Conservation (phyloP, 2,888 invertebrate genomes). For the Argyra leucocephala region DNA sequence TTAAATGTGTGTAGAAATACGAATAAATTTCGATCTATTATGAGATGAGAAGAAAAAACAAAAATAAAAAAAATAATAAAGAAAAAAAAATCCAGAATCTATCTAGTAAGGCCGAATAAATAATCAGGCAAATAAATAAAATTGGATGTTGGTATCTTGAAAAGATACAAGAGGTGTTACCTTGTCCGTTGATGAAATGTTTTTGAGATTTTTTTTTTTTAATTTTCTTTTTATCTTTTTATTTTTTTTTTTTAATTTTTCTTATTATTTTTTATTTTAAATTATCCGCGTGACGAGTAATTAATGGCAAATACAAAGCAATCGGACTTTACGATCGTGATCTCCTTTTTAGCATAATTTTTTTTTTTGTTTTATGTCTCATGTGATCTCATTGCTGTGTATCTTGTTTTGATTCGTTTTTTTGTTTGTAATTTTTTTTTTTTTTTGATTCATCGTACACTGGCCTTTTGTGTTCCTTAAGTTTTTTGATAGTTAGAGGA, state of each 20-base stretch:
- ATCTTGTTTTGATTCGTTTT: not conserved
- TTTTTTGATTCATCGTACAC: no score
- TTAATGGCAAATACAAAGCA: conserved; percentile 1
- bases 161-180: not conserved
- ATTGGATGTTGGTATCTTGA: not conserved
- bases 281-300: conserved; percentile 6
- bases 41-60: conserved; percentile 1
- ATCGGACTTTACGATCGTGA: conserved; percentile 3
- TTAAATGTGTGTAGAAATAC: not conserved
- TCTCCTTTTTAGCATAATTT: not conserved
- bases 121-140: not conserved
- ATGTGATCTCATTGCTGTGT: not conserved
- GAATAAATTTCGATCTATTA: not conserved
- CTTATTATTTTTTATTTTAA: not conserved
- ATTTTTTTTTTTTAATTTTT: not conserved
- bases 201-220: not conserved
- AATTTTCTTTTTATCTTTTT: not conserved
- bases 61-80: no score
- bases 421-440: no score
- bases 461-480: not conserved
- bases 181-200: not conserved
- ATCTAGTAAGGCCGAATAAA: not conserved
- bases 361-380: not conserved
- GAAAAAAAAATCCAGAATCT: not conserved
- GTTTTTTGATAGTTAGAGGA: not conserved